These are phyloP conservation scores for Phaethon lepturus DNA, from an alignment of 2,113 vertebrate species.

Conservation along the genomic window DNA sequence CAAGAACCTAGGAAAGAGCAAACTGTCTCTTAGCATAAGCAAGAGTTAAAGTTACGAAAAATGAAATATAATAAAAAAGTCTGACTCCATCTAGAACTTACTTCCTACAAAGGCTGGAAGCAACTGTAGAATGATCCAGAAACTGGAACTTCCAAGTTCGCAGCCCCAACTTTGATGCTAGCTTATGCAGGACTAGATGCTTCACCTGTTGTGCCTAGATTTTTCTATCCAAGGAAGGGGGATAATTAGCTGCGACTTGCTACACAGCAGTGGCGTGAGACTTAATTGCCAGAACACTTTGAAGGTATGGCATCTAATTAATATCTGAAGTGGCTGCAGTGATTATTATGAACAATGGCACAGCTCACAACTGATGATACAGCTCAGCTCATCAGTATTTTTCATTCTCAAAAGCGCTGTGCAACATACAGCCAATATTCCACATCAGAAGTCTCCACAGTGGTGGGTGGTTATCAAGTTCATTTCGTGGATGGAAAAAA, in stretches of 20 bases:
- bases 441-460: neutral
- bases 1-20: neutral
- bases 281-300: slow-evolving; percentile 14
- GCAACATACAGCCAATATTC: neutral
- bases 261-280: neutral
- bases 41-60: neutral
- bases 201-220: neutral
- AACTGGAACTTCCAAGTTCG: neutral
- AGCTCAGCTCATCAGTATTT: neutral
- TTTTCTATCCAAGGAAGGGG: neutral
- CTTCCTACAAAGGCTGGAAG: neutral
- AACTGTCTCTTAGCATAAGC: neutral
- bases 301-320: neutral
- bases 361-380: neutral
- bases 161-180: neutral
- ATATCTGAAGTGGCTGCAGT: neutral
- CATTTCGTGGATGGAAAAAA: neutral
- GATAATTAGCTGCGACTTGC: neutral
- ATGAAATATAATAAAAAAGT: neutral
- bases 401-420: neutral
- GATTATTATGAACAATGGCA: neutral
- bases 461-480: neutral
- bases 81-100: neutral
- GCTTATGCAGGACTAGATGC: neutral
- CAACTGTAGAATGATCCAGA: neutral